These are phyloP conservation scores for Microtus oregoni DNA, from an alignment of 2,113 vertebrate species.

Conservation along the genomic window DNA sequence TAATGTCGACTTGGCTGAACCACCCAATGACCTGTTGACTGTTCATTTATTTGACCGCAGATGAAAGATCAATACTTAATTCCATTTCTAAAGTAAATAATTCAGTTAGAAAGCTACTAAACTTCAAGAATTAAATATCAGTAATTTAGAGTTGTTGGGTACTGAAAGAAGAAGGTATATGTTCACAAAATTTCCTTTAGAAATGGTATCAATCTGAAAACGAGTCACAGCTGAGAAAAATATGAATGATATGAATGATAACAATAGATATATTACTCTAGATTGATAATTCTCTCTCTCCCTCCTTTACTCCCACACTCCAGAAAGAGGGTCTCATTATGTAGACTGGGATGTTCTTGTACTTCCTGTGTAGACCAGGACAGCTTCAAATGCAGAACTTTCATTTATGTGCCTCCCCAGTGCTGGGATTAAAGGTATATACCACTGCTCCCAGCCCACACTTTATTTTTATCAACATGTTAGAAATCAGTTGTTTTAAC, in stretches of 20 bases:
- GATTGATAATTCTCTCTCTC: no score
- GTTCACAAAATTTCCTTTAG: neutral
- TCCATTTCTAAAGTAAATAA: neutral
- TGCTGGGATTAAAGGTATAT: neutral
- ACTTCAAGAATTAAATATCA: neutral
- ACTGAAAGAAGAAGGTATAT: neutral
- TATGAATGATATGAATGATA: neutral
- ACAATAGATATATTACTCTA: neutral
- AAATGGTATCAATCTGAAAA: neutral
- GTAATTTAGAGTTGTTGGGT: neutral
- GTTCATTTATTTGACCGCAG: neutral
- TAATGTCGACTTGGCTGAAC: neutral
- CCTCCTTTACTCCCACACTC: neutral
- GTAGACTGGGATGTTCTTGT: neutral
- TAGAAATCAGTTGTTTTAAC: constrained; percentile 25
- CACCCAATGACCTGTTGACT: neutral
- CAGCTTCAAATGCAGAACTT: neutral
- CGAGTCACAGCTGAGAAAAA: neutral
- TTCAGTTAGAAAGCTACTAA: neutral
- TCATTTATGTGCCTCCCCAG: neutral
- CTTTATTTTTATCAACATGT: neutral
- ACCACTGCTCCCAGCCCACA: neutral
- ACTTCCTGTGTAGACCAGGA: neutral
- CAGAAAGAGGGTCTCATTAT: neutral
- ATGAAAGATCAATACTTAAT: neutral